A percentile compares a stretch with the other conserved stretches of the same genome.
Conservation (phyloP, 1,140 invertebrate genomes). For the Heliconius himera region DNA sequence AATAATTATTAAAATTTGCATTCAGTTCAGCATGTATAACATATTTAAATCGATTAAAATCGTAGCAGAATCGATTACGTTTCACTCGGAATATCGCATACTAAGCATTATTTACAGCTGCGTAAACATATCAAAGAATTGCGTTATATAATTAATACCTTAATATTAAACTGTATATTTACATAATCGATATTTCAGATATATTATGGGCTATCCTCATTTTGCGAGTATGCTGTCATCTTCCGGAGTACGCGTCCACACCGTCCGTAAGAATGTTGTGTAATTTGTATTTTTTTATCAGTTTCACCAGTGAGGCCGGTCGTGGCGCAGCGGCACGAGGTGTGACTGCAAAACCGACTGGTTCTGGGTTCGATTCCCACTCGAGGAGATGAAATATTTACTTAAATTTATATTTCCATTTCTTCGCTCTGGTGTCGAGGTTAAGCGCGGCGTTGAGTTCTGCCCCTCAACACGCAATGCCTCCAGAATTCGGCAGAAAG, state of each 20-base stretch:
- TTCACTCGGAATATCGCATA: constrained; percentile 18
- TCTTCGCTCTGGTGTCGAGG: no score
- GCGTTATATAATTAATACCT: constrained; percentile 36
- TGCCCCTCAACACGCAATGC: no score
- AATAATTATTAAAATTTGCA: constrained; percentile 12
- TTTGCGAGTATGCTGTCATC: constrained; percentile 43
- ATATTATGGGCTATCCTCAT: constrained; percentile 39
- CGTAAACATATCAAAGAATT: constrained; percentile 32
- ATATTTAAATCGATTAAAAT: constrained; percentile 27
- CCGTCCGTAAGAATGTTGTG: constrained; percentile 51
- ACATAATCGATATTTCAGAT: constrained; percentile 51
- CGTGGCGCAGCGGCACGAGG: no score
- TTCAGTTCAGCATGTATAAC: not conserved
- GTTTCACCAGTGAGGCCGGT: no score
- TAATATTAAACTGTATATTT: constrained; percentile 31
- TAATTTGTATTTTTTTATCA: not conserved
- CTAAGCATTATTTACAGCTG: constrained; percentile 27
- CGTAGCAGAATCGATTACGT: not conserved
- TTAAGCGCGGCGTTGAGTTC: no score
- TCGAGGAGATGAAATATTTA: no score
- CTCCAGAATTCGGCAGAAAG: no score
- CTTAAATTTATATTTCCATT: no score
- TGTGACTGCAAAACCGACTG: no score
- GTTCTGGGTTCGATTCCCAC: no score
- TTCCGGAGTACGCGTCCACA: constrained; percentile 56